Percentiles rank a stretch among this genome's conserved stretches.
Conservation (phyloP, 1,140 invertebrate genomes). For the Maniola jurtina region DNA sequence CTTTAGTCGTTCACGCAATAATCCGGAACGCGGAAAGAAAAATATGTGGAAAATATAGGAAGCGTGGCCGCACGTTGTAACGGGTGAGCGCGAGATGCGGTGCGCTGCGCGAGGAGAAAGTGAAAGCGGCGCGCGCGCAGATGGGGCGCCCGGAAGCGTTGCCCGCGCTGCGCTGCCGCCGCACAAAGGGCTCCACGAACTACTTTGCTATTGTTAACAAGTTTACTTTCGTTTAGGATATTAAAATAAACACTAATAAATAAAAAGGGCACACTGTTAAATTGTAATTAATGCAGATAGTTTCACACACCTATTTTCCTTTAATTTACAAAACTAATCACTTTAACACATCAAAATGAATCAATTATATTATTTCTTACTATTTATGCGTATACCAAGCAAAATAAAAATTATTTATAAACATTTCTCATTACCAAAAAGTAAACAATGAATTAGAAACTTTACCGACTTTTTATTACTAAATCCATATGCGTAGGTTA, state of each 20-base stretch:
- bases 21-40: constrained; percentile 51
- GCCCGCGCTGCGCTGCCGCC: constrained; percentile 39
- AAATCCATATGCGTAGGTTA: constrained; percentile 74
- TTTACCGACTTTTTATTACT: constrained; percentile 76
- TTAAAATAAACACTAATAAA: not conserved
- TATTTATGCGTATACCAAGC: not conserved
- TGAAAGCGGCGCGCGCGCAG: constrained; percentile 72
- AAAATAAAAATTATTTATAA: not conserved
- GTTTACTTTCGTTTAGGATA: constrained; percentile 12
- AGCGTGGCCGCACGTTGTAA: constrained; percentile 49
- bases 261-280: not conserved
- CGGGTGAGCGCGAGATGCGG: constrained; percentile 62
- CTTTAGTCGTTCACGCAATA: constrained; percentile 42
- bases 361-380: too few relatives aligned
- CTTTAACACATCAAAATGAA: too few relatives aligned
- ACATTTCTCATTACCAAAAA: not conserved
- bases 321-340: too few relatives aligned
- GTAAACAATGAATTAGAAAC: constrained; percentile 49
- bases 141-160: constrained; percentile 70
- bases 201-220: constrained; percentile 14
- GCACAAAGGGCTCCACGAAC: constrained; percentile 58
- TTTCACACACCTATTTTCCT: too few relatives aligned
- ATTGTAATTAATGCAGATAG: too few relatives aligned
- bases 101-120: constrained; percentile 65
- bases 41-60: constrained; percentile 60